Evolutionary conservation across 2,113 vertebrate species (phyloP), one percentile per base, ranked within the genome.

Genomic region (Thomomys bottae): DNA sequence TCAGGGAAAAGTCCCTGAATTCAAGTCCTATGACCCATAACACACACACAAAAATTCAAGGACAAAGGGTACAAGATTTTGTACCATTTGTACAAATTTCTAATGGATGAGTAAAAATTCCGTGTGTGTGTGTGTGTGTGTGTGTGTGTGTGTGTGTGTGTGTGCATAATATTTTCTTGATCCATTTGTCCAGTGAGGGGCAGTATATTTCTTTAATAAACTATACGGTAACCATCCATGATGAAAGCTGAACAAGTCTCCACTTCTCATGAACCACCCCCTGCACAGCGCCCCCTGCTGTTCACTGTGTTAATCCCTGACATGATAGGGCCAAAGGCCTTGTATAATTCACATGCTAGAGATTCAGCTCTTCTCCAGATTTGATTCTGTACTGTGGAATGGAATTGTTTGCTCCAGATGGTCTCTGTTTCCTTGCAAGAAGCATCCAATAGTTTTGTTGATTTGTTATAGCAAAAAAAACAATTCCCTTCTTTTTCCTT

Each of bases 341-440:
- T 61, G 6, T 40, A 57, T 91, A 87, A 94, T 86, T 91, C 71
- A 91, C 28, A 67, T 10, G 54, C 42, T 18, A 24, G 92, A 87
- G 73, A 34, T 63, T 91, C 42, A 54, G 45, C 40, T 78, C 78
- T 87, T 84, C 70, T 85, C 86, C 82, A 72, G 91, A 91, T 76
- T 79, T 75, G 18, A 83, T 64, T 79, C 76, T 57, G 64, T 72
- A 24, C 28, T 8, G 57, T n/a, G 84, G 77, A 42, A 88, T 73
- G 86, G 5, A 63, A 90, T 57, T 80, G 57, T 80, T 95, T 96
- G 92, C 84, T 85, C 95, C 95, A 97, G 95, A 95, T 93, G 95
- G 94, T 84, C 78, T 94, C 90, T 70, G 36, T 91, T 95, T 93
- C 2, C 38, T 68, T 12, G 57, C 80, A 83, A 89, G 84, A 92